Evolutionary conservation across 2,797 vertebrate species (phyloP), one percentile per base, ranked within the genome.

Genomic region (Loris lydekkerianus): DNA sequence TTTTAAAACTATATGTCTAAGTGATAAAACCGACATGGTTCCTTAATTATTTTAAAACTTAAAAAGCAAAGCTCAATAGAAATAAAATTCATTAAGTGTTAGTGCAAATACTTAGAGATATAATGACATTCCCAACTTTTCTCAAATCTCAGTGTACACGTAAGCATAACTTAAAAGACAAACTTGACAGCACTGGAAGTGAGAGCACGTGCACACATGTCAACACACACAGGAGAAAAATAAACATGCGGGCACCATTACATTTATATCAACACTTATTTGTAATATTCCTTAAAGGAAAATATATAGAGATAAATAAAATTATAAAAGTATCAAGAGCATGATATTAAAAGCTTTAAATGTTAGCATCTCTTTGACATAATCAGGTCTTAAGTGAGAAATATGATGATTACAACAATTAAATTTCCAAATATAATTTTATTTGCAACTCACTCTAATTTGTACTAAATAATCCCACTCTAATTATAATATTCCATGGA

Each of bases 401-500:
- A 23, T 14, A 29, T 10, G n/a, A 65, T 91, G 70, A 87, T 73
- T 78, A 73, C 70, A 93, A 87, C 8, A 69, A 76, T 20, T 61
- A 46, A 29, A 73, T n/a, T 72, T 78, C 11, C 77, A 80, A 67
- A 31, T 69, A 21, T 34, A 80, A 80, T 91, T 72, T 67, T 49
- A 58, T 73, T 53, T 11, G 10, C 31, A 14, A 78, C n/a, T 65
- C 29, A 76, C 37, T 65, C 40, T 49, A 65, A 82, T 18, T 73
- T 80, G 21, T 46, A 61, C 61, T 65, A 73, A 85, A 63, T 46
- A 93, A 91, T 84, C 63, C 40, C 83, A 78, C 3, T 72, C 21
- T 83, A 93, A 91, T 84, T 53, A 77, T 46, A 63, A 25, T 43
- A 56, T 76, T 46, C 40, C 49, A 63, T 60, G n/a, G 86, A 89